phyloP scores from a whole-genome alignment of 2,888 invertebrate species.

The Heteropelma amictum region DNA sequence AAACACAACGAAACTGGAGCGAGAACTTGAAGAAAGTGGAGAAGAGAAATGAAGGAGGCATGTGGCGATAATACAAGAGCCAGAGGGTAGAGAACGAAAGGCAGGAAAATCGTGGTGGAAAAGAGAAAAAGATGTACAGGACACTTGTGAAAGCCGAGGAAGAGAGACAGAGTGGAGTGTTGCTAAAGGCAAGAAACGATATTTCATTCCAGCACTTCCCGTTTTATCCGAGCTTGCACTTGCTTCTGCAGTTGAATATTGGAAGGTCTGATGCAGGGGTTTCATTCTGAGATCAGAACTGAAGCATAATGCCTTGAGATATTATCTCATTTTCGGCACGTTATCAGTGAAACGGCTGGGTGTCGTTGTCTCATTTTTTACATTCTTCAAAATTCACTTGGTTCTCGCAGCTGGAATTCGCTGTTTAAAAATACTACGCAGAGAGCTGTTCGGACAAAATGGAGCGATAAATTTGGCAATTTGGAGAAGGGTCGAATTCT shows the following conservation, averaged over 20 bases:
- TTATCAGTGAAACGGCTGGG: too few relatives aligned
- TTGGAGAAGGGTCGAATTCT: too few relatives aligned
- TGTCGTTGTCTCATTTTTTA: background rate
- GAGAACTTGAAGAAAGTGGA: slow-evolving; percentile 8
- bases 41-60: slow-evolving; percentile 28
- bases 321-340: too few relatives aligned
- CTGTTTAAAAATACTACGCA: too few relatives aligned
- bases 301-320: slow-evolving; percentile 29
- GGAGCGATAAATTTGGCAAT: too few relatives aligned
- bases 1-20: slow-evolving; percentile 52
- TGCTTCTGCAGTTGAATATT: background rate
- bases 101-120: slow-evolving; percentile 7
- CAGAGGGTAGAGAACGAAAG: background rate
- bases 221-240: slow-evolving; percentile 38
- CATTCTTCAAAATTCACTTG: background rate
- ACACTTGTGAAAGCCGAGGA: slow-evolving; percentile 20
- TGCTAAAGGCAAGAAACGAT: slow-evolving; percentile 54
- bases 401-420: too few relatives aligned
- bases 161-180: slow-evolving; percentile 8
- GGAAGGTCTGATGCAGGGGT: background rate
- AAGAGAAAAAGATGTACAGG: background rate
- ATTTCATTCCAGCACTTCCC: slow-evolving; percentile 57
- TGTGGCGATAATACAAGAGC: slow-evolving; percentile 44
- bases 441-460: too few relatives aligned
- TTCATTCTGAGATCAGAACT: background rate